Conservation (phyloP, 1,140 invertebrate species). For the Zaprionus davidi region DNA sequence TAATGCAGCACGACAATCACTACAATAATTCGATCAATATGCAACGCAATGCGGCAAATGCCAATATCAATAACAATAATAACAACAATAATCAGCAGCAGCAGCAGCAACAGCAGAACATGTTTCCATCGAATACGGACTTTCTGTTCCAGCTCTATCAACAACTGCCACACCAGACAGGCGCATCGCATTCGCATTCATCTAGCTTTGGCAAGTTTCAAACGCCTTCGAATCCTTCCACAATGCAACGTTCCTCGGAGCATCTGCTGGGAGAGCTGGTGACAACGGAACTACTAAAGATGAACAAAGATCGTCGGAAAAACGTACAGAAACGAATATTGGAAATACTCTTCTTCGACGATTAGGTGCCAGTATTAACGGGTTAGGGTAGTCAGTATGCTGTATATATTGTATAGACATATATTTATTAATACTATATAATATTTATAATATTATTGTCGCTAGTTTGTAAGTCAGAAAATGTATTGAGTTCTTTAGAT, state of each 20-base stretch:
- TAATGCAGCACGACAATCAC: conserved; percentile 66
- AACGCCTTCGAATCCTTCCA: conserved; percentile 62
- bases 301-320: conserved; percentile 81
- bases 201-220: conserved; percentile 75
- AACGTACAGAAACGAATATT: conserved; percentile 79
- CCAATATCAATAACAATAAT: conserved; percentile 35
- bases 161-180: conserved; percentile 71
- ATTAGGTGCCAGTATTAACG: conserved; percentile 48
- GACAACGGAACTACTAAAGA: conserved; percentile 81
- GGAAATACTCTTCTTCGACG: conserved; percentile 83
- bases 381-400: neutral
- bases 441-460: conserved; percentile 6
- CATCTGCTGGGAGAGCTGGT: conserved; percentile 81
- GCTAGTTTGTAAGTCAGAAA: conserved; percentile 3
- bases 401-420: conserved; percentile 57
- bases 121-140: conserved; percentile 78
- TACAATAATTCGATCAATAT: conserved; percentile 54
- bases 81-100: conserved; percentile 43
- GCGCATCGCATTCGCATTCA: conserved; percentile 57
- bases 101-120: conserved; percentile 65
- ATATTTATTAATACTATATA: conserved; percentile 19
- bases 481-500: conserved; percentile 1
- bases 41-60: conserved; percentile 47
- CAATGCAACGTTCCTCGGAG: conserved; percentile 72
- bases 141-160: conserved; percentile 83